Conservation (phyloP, 2,797 vertebrate species). For the Crypturellus tataupa region DNA sequence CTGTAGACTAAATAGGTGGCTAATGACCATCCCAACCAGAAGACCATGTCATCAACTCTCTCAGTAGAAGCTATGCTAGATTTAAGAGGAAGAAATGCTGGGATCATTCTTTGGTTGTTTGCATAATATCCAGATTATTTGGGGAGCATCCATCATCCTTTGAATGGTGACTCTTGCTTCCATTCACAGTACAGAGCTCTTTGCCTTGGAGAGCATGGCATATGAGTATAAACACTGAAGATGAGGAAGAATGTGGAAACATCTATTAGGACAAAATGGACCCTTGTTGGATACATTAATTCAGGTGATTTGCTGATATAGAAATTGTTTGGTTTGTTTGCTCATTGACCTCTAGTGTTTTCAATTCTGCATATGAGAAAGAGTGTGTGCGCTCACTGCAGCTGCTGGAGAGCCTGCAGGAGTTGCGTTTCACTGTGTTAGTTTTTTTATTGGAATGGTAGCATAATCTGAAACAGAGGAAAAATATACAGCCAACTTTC, state of each 20-base stretch:
- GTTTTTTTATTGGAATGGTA: background rate
- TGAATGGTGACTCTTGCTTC: constrained; percentile 35
- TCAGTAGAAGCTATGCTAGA: background rate
- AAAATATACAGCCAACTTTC: background rate
- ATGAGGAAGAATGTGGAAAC: background rate
- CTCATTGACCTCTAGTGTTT: background rate
- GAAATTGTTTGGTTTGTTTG: background rate
- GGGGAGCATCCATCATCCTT: background rate
- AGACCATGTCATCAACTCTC: background rate
- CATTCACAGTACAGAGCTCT: constrained; percentile 14
- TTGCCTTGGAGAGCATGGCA: constrained; percentile 7
- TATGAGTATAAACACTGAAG: constrained; percentile 7
- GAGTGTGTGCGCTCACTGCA: background rate
- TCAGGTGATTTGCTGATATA: constrained; percentile 21
- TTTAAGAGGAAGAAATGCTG: background rate
- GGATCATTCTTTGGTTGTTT: background rate
- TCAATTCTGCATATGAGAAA: background rate
- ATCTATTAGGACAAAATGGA: background rate
- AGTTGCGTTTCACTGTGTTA: background rate
- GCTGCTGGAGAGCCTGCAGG: background rate
- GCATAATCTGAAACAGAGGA: background rate
- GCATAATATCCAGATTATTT: background rate
- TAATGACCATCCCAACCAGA: background rate
- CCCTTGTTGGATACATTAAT: background rate
- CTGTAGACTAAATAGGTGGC: background rate